Conservation (phyloP, 2,888 invertebrate species). For the Agapetus fuscipes region DNA sequence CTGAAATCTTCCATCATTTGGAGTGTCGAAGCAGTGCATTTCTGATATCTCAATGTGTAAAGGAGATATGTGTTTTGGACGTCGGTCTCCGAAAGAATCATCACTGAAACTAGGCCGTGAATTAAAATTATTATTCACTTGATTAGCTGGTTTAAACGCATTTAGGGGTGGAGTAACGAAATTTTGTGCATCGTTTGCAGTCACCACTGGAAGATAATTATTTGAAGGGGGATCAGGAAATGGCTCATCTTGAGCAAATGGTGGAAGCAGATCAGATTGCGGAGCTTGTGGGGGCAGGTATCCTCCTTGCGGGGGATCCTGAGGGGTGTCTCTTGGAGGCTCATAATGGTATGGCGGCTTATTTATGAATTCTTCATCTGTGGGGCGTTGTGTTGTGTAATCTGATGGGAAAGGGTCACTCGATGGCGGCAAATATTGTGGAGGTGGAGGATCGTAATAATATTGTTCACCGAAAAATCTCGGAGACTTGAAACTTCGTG, state of each 20-base stretch:
- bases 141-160: too few relatives aligned
- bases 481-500: slow-evolving; percentile 11
- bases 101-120: neutral
- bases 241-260: slow-evolving; percentile 17
- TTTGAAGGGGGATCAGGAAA: slow-evolving; percentile 2
- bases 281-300: slow-evolving; percentile 12
- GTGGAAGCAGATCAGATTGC: slow-evolving; percentile 14
- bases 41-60: slow-evolving; percentile 26
- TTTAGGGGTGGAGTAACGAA: too few relatives aligned
- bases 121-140: too few relatives aligned
- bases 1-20: slow-evolving; percentile 25
- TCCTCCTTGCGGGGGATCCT: slow-evolving; percentile 10
- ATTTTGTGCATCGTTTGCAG: slow-evolving; percentile 1
- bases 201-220: slow-evolving; percentile 15
- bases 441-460: slow-evolving; percentile 15
- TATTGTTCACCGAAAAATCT: slow-evolving; percentile 6
- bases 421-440: slow-evolving; percentile 16
- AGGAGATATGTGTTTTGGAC: slow-evolving; percentile 9
- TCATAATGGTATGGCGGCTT: slow-evolving; percentile 14
- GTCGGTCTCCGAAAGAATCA: neutral
- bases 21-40: slow-evolving; percentile 30
- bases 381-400: slow-evolving; percentile 13
- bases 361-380: slow-evolving; percentile 17
- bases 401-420: slow-evolving; percentile 11
- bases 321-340: slow-evolving; percentile 7